phyloP scores from a whole-genome alignment of 2,113 vertebrate genomes.

The Puma concolor region DNA sequence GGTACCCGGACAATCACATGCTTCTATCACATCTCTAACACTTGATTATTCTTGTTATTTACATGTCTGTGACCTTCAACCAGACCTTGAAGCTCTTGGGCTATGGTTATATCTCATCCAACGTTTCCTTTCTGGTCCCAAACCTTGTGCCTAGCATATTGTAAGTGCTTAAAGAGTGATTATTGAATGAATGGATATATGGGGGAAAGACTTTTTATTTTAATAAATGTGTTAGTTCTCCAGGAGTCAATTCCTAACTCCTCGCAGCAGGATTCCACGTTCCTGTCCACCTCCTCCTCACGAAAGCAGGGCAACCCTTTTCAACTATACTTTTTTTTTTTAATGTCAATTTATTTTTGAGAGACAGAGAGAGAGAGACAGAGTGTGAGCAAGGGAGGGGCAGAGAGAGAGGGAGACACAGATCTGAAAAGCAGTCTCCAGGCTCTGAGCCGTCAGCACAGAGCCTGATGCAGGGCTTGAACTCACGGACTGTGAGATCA shows the following conservation, averaged over 20 bases:
- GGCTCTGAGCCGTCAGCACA: no score
- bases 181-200: neutral
- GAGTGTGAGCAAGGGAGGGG: no score
- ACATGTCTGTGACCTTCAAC: neutral
- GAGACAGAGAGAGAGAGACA: no score
- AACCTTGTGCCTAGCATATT: neutral
- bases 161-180: neutral
- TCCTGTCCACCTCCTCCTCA: neutral
- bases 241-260: neutral
- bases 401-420: no score
- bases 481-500: no score
- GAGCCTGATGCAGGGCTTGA: no score
- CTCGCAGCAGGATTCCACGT: neutral
- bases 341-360: no score
- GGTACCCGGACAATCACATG: neutral
- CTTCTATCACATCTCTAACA: neutral
- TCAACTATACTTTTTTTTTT: no score
- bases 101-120: neutral
- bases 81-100: neutral
- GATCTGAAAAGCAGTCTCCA: no score
- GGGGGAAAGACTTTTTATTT: neutral
- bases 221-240: neutral
- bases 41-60: neutral
- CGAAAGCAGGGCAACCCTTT: neutral
- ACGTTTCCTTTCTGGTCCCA: neutral